Percentiles rank a stretch among this genome's conserved stretches.
These are phyloP conservation scores for Pachliopta kotzebuea DNA, from an alignment of 2,888 invertebrate genomes.

Conservation along the genomic window DNA sequence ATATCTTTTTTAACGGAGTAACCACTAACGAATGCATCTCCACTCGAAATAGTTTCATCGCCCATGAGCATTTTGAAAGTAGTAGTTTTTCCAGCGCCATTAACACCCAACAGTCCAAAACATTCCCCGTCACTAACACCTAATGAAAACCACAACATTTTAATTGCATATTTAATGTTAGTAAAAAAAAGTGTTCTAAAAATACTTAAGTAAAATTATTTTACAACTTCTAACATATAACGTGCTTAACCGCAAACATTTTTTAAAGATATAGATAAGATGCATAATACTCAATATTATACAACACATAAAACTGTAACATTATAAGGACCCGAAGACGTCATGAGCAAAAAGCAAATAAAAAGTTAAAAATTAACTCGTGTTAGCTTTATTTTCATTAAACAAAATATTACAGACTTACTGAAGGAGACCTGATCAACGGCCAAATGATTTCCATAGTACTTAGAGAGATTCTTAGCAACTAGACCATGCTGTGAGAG, in stretches of 20 bases:
- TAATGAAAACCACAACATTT: slow-evolving; percentile 39
- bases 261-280: not conserved
- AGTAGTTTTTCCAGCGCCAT: slow-evolving; percentile 93
- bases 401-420: slow-evolving; percentile 40
- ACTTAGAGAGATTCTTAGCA: slow-evolving; percentile 85
- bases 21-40: slow-evolving; percentile 85
- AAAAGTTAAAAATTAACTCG: not conserved
- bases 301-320: not conserved
- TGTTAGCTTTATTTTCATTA: too few relatives aligned
- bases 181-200: not conserved
- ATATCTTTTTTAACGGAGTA: slow-evolving; percentile 74
- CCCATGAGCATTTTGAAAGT: slow-evolving; percentile 96
- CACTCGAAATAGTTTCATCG: slow-evolving; percentile 85
- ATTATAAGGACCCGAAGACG: not conserved
- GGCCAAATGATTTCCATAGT: slow-evolving; percentile 86
- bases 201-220: not conserved
- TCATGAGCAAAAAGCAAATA: not conserved
- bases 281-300: not conserved
- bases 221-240: not conserved
- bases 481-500: slow-evolving; percentile 76
- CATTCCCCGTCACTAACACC: slow-evolving; percentile 87
- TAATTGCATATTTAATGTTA: not conserved
- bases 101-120: slow-evolving; percentile 90
- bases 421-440: slow-evolving; percentile 87
- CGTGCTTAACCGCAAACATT: not conserved